Percentiles rank a stretch among this genome's conserved stretches.
Evolutionary conservation across 2,888 invertebrate species (phyloP).

Genomic region (Agelastica alni): DNA sequence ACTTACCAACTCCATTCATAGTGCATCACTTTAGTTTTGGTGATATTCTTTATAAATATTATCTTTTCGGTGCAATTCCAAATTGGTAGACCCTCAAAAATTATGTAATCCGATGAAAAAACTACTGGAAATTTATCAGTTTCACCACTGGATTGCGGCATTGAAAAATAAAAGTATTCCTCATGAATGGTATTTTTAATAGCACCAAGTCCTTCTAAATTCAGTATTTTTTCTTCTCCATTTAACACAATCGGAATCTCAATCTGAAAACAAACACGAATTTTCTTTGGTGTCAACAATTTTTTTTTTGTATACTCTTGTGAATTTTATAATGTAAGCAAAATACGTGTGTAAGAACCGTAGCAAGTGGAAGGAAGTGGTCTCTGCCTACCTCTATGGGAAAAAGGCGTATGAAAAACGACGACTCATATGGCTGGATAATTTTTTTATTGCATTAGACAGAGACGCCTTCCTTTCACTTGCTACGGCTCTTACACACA

Average conservation of each 20-base stretch:
- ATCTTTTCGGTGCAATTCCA: constrained; percentile 49
- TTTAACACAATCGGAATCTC: constrained; percentile 25
- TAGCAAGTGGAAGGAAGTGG: too few species aligned
- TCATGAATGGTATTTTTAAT: neutral
- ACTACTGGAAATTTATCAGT: constrained; percentile 29
- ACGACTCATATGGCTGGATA: too few species aligned
- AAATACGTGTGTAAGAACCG: too few species aligned
- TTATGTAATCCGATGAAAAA: constrained; percentile 52
- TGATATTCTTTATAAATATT: constrained; percentile 54
- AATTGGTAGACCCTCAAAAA: constrained; percentile 46
- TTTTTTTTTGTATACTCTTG: too few species aligned
- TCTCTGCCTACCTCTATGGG: too few species aligned
- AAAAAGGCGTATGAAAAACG: too few species aligned
- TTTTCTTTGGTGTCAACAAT: too few species aligned
- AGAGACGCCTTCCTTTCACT: too few species aligned
- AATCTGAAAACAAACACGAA: too few species aligned
- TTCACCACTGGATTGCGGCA: constrained; percentile 11
- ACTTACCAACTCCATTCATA: constrained; percentile 54
- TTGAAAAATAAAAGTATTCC: constrained; percentile 5
- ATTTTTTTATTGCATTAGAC: neutral
- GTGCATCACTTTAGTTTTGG: constrained; percentile 47
- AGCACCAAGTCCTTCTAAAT: constrained; percentile 5
- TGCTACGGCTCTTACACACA: too few species aligned
- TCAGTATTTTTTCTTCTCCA: constrained; percentile 1
- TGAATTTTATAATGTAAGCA: too few species aligned